Conservation (phyloP, 2,888 invertebrate species). For the Pachymerium ferrugineum region DNA sequence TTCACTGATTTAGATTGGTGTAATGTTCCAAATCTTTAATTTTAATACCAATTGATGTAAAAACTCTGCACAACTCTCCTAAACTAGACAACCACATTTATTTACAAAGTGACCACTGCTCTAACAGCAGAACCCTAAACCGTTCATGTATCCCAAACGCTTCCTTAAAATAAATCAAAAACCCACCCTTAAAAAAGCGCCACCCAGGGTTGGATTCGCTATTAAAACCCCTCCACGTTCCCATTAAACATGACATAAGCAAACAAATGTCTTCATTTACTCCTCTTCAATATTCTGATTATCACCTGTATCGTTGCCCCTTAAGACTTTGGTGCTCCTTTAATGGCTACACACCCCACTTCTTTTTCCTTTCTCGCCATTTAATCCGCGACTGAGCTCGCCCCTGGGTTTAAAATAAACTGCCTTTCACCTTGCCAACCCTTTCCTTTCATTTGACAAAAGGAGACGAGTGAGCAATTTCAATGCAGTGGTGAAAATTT, state of each 20-base stretch:
- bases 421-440: not conserved
- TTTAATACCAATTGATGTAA: too few species aligned
- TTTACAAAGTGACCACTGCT: too few species aligned
- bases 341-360: not conserved
- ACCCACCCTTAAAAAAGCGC: too few species aligned
- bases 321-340: not conserved
- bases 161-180: too few species aligned
- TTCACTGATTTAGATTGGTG: too few species aligned
- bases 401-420: not conserved
- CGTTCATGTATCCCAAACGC: too few species aligned
- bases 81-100: too few species aligned
- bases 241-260: constrained; percentile 4
- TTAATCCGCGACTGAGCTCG: too few species aligned
- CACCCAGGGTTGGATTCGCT: not conserved
- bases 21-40: too few species aligned
- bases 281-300: not conserved
- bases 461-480: not conserved
- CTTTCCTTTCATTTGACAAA: not conserved
- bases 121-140: too few species aligned
- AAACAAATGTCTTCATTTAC: not conserved
- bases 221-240: not conserved
- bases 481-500: constrained; percentile 12
- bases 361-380: not conserved
- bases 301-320: not conserved
- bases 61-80: too few species aligned